Conservation (phyloP, 2,113 vertebrate species). For the Stercorarius parasiticus region DNA sequence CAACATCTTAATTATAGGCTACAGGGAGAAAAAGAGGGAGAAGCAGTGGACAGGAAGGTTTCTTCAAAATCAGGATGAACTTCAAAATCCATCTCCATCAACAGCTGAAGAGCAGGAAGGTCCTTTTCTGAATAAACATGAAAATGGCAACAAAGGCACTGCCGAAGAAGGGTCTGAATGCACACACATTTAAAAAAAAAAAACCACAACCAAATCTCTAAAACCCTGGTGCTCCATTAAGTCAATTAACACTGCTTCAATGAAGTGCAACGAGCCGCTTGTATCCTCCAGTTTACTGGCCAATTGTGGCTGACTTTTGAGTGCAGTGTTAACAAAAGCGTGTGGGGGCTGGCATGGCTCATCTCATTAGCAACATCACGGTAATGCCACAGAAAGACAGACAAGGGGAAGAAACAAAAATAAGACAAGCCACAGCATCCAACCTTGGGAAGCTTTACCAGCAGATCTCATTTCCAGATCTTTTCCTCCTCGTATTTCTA, state of each 20-base stretch:
- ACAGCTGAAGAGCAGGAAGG: background rate
- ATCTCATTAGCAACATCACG: background rate
- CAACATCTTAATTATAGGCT: background rate
- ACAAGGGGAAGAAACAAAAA: background rate
- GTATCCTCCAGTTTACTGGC: background rate
- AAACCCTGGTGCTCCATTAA: background rate
- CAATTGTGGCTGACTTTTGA: background rate
- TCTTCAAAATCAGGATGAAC: background rate
- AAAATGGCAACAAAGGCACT: background rate
- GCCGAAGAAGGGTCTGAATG: background rate
- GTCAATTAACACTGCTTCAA: slow-evolving; percentile 16
- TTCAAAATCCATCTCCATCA: background rate
- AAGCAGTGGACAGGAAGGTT: background rate
- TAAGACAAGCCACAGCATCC: background rate
- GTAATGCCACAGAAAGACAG: background rate
- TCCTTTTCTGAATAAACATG: background rate
- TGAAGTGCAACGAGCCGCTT: background rate
- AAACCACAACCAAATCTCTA: background rate
- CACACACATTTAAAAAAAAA: background rate
- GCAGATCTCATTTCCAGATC: background rate
- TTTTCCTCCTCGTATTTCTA: background rate
- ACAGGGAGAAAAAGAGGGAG: background rate
- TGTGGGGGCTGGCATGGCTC: background rate
- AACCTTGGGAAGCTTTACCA: background rate
- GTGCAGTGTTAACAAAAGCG: background rate